phyloP scores from a whole-genome alignment of 2,797 vertebrate species.

The Hafferia zeledoni region DNA sequence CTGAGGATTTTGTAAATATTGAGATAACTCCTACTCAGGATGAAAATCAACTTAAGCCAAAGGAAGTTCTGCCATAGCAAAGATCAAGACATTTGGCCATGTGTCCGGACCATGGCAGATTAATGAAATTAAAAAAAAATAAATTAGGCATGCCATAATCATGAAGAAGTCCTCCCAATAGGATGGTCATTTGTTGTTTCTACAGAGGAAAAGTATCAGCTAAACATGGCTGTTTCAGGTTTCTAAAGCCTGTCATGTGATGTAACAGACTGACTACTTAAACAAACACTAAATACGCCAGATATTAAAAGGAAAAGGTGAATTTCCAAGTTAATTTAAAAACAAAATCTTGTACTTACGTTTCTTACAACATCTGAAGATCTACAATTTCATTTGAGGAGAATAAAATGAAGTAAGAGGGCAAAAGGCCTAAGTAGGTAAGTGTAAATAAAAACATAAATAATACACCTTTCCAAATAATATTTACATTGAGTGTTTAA shows the following conservation, averaged over 20 bases:
- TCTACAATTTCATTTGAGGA: background rate
- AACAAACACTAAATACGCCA: background rate
- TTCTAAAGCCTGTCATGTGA: background rate
- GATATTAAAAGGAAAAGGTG: background rate
- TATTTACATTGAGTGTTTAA: background rate
- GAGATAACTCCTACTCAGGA: background rate
- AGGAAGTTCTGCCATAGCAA: background rate
- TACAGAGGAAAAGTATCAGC: background rate
- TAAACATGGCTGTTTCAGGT: background rate
- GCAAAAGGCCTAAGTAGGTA: background rate
- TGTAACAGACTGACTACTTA: background rate
- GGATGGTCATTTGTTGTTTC: background rate
- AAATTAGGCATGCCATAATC: background rate
- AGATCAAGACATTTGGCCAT: background rate
- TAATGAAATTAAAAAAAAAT: background rate
- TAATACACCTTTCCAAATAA: background rate
- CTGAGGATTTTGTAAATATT: background rate
- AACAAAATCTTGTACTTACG: background rate
- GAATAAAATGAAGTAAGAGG: background rate
- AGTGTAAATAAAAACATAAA: background rate
- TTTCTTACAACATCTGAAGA: background rate
- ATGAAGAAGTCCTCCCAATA: rapidly evolving
- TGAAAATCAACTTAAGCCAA: background rate
- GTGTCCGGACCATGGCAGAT: background rate
- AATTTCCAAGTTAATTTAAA: background rate